These are phyloP conservation scores for Orgyia antiqua DNA, from an alignment of 2,888 invertebrate species.

Conservation along the genomic window DNA sequence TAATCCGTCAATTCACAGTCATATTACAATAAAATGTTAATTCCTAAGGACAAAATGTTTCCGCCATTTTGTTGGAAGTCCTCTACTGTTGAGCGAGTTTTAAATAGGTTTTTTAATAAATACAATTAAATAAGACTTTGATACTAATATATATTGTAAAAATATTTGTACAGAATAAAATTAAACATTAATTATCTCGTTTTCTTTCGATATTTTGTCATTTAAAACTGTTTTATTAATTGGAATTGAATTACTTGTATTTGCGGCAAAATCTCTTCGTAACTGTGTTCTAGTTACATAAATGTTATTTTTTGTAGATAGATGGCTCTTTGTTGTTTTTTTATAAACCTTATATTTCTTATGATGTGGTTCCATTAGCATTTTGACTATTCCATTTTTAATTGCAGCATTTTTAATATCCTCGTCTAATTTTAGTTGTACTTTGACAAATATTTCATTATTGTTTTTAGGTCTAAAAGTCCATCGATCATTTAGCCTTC, in stretches of 20 bases:
- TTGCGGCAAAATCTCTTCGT: background rate
- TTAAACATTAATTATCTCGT: background rate
- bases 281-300: background rate
- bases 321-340: background rate
- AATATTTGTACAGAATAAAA: background rate
- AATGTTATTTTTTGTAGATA: background rate
- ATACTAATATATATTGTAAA: background rate
- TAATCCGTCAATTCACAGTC: no score
- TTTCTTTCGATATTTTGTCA: background rate
- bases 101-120: no score
- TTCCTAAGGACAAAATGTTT: no score
- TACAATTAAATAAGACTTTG: no score
- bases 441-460: conserved; percentile 37
- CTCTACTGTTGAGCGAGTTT: no score
- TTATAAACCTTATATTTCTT: background rate
- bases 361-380: background rate
- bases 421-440: conserved; percentile 37
- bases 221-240: background rate
- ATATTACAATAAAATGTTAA: no score
- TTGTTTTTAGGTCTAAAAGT: conserved; percentile 3
- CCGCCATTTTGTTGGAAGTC: no score
- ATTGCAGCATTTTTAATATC: conserved; percentile 22
- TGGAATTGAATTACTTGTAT: background rate
- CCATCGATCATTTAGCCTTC: no score
- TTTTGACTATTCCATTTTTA: conserved; percentile 3